Evolutionary conservation across 1,140 invertebrate genomes (phyloP), one percentile per base, ranked within the genome.

Genomic region (Drosophila parvula): DNA sequence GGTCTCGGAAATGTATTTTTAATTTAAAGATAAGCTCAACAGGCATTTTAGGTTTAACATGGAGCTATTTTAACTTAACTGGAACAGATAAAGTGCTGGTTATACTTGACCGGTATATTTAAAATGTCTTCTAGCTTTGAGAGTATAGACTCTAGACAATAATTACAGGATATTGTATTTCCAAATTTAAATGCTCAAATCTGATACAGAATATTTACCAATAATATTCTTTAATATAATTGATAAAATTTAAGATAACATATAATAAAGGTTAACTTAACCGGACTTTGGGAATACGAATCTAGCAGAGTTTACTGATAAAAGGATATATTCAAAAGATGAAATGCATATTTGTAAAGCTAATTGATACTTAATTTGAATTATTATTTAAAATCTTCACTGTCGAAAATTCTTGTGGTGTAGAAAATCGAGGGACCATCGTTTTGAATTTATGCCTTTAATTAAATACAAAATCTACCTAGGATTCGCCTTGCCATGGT

Each of bases 391-490:
- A 34, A 34, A 18, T 32, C 16, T 14, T 6, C 0, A 12, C 6
- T 0, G 5, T 3, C 5, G 2, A n/a, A 38, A 55, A 38, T 55
- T 55, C 51, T 55, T 55, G 12, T 55, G 34, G 51, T 55, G 51
- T 55, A 55, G 51, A 27, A 63, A 43, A 59, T 43, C 36, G 18
- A 58, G 43, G 65, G 50, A 34, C 50, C 51, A 63, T 58, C 76
- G 50, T 75, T 81, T 86, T 86, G 64, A 88, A 88, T 88, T 88
- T 88, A 88, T 88, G 83, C 84, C 83, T 89, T 88, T 88, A 88
- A 88, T 88, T 88, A 88, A 88, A 88, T 88, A 80, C 80, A 88
- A 88, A 88, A 78, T 70, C 68, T 77, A 88, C 76, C 74, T 78
- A 64, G 68, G 69, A 80, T 78, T 70, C 75, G 53, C 56, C 61